Base-by-base conservation (phyloP, 2,113 vertebrate species). In the Irena cyanogastra region DNA sequence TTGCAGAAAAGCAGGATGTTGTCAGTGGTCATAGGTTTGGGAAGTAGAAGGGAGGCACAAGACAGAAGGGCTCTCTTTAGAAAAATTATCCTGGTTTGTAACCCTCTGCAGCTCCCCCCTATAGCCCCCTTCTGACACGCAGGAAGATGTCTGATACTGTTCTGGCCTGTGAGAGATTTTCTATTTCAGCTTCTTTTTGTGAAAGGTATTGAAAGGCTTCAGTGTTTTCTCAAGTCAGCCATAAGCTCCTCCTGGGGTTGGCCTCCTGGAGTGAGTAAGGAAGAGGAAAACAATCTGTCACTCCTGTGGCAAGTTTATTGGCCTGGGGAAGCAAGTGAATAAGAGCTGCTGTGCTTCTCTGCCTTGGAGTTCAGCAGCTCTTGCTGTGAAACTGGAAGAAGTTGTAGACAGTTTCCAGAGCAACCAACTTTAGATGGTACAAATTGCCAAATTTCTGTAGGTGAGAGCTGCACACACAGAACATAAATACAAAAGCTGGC, bases 391-490 rank as follows among this genome's bases (percentile, higher is more conserved):
- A 56, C 75, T 91, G n/a, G 52, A 83, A 92, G 85, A 83, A 96
- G 74, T 30, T 80, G 52, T 68, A 86, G 64, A 68, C 80, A 75
- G 94, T 97, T 97, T 90, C 95, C 94, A 94, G 45, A 93, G 94
- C 92, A 96, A 95, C 96, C 78, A 90, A 52, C 44, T 89, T 80
- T 2, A 75, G 52, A 37, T 71, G 39, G 79, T 81, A 80, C 39
- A 71, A 96, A 90, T n/a, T 71, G 79, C 82, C 85, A 64, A 49
- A 86, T 93, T 88, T 80, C 68, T 68, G 53, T 63, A 83, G 82
- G 71, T 90, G 49, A 95, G 56, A 68, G 44, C 52, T 81, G 64
- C 83, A 81, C 24, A 80, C 83, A 56, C 20, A 50, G 44, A 85
- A 70, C 27, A 63, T 31, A 68, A 82, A 82, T 33, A 33, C 27